A percentile compares a stretch with the other conserved stretches of the same genome.
Evolutionary conservation across 2,888 invertebrate genomes (phyloP).

Genomic region (Rhamnusium bicolor): DNA sequence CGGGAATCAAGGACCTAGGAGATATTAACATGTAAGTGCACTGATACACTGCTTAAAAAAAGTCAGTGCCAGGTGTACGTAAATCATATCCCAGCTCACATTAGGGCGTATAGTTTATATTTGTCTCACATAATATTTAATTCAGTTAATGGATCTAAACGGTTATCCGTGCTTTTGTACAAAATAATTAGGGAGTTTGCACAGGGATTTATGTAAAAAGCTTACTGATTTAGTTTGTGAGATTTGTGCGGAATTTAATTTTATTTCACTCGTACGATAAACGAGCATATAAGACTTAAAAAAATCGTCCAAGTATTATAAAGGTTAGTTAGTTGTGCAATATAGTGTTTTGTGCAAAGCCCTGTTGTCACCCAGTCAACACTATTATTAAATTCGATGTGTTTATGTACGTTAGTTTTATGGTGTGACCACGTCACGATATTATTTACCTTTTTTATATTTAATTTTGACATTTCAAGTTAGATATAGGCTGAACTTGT

Average conservation of each 20-base stretch:
- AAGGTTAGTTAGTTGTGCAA: constrained; percentile 18
- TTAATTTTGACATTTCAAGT: constrained; percentile 38
- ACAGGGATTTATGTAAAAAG: constrained; percentile 2
- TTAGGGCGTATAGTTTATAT: constrained; percentile 19
- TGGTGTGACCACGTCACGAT: constrained; percentile 20
- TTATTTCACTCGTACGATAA: not conserved
- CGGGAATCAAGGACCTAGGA: constrained; percentile 65
- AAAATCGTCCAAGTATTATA: constrained; percentile 5
- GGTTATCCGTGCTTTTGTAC: constrained; percentile 27
- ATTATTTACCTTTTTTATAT: constrained; percentile 6
- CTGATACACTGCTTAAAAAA: constrained; percentile 48
- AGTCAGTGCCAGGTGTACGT: constrained; percentile 57
- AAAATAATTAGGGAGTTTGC: constrained; percentile 22
- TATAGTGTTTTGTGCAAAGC: constrained; percentile 24
- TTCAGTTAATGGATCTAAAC: constrained; percentile 6
- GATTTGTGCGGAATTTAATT: constrained; percentile 4
- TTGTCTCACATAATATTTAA: constrained; percentile 23
- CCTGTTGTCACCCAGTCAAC: constrained; percentile 3
- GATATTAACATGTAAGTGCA: constrained; percentile 67
- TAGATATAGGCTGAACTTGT: constrained; percentile 48
- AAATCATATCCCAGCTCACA: constrained; percentile 33
- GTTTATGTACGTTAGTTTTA: constrained; percentile 30
- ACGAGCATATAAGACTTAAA: not conserved
- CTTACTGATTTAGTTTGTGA: not conserved
- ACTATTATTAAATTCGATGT: constrained; percentile 18